phyloP scores from a whole-genome alignment of 2,888 invertebrate species.

The Entomobrya multifasciata region DNA sequence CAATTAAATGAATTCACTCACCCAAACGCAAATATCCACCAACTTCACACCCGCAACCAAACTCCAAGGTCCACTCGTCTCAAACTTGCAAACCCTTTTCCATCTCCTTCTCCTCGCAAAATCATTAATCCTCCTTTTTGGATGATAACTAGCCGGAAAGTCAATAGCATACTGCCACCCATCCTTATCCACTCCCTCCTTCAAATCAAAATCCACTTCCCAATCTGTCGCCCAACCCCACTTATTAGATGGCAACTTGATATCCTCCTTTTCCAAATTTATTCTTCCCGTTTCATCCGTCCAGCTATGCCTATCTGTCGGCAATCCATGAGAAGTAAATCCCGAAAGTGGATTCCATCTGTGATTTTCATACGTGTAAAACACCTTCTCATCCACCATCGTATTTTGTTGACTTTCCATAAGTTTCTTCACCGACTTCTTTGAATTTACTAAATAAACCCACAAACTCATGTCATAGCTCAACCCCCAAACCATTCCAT shows the following conservation, averaged over 20 bases:
- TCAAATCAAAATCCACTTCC: constrained; percentile 94
- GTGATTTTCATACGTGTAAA: constrained; percentile 94
- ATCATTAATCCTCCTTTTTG: constrained; percentile 92
- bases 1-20: neutral
- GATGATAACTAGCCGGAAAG: constrained; percentile 93
- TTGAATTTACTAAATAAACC: constrained; percentile 90
- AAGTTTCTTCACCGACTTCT: constrained; percentile 68
- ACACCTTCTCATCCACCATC: constrained; percentile 88
- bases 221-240: constrained; percentile 97
- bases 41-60: constrained; percentile 93
- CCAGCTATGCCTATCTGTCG: constrained; percentile 94
- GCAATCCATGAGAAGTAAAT: constrained; percentile 90
- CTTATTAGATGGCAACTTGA: constrained; percentile 90
- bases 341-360: constrained; percentile 95
- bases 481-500: constrained; percentile 94
- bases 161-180: constrained; percentile 98
- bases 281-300: constrained; percentile 92
- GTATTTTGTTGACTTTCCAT: neutral
- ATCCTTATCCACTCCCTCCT: constrained; percentile 93
- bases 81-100: constrained; percentile 91
- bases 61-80: constrained; percentile 93
- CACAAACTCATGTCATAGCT: constrained; percentile 94
- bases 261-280: constrained; percentile 91
- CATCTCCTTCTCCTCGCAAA: constrained; percentile 92
- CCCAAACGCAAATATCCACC: constrained; percentile 88